phyloP scores from a whole-genome alignment of 2,888 invertebrate genomes.

The Drosophila ezoana region DNA sequence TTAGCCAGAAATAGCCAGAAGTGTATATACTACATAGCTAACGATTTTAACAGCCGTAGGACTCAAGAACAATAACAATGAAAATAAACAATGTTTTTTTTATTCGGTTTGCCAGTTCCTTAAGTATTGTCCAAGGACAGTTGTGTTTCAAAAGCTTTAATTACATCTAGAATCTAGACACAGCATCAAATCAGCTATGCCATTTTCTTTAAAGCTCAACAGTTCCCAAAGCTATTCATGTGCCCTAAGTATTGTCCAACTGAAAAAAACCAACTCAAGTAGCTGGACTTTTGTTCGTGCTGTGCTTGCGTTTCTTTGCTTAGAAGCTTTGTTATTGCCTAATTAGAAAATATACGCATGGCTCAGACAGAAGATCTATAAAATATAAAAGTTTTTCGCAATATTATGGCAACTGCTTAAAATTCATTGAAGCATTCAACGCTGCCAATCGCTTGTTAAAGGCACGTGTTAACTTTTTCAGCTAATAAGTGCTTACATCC shows the following conservation, averaged over 20 bases:
- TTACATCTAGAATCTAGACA: slow-evolving; percentile 18
- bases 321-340: slow-evolving; percentile 46
- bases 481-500: slow-evolving; percentile 42
- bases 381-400: slow-evolving; percentile 10
- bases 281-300: slow-evolving; percentile 25
- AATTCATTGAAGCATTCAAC: slow-evolving; percentile 53
- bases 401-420: slow-evolving; percentile 44
- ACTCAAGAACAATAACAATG: slow-evolving; percentile 16
- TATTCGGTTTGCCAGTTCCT: slow-evolving; percentile 70
- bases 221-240: background rate
- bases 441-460: slow-evolving; percentile 38
- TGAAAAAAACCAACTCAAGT: slow-evolving; percentile 11
- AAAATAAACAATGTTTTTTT: slow-evolving; percentile 8
- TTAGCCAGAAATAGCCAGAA: slow-evolving; percentile 32
- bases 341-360: slow-evolving; percentile 48
- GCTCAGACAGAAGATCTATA: slow-evolving; percentile 32
- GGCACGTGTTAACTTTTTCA: slow-evolving; percentile 53
- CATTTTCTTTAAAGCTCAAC: background rate
- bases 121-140: slow-evolving; percentile 39
- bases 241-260: no score
- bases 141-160: slow-evolving; percentile 41
- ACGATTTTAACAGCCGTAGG: slow-evolving; percentile 13
- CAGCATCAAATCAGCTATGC: no score
- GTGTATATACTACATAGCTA: slow-evolving; percentile 27
- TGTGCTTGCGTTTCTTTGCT: slow-evolving; percentile 21